These are phyloP conservation scores for Ctena decussata DNA, from an alignment of 2,888 invertebrate genomes.

Conservation along the genomic window DNA sequence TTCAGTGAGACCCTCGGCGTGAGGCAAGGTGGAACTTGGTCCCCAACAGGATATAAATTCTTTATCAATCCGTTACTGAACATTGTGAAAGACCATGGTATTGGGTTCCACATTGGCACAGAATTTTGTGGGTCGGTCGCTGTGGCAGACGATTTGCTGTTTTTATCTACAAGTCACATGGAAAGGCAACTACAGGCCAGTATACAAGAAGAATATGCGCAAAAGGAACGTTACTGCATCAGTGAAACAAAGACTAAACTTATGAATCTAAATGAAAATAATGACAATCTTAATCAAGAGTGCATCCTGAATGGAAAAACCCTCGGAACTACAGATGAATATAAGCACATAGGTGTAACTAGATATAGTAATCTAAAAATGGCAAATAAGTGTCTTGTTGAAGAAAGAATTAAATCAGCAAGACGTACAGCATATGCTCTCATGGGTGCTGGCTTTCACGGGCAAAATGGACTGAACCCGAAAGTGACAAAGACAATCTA, in stretches of 20 bases:
- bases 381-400: neutral
- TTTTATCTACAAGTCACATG: neutral
- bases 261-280: neutral
- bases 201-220: neutral
- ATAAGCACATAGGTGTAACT: neutral
- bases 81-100: neutral
- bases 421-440: constrained; percentile 9
- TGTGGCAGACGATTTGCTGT: neutral
- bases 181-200: neutral
- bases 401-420: neutral
- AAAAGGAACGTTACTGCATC: neutral
- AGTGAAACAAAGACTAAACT: neutral
- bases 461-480: neutral
- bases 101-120: neutral
- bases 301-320: neutral
- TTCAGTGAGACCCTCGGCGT: no score
- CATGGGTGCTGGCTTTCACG: constrained; percentile 14
- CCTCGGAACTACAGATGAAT: neutral
- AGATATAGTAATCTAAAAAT: neutral
- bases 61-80: neutral
- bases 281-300: neutral
- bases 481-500: neutral
- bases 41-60: neutral
- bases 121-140: neutral
- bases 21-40: no score